phyloP scores from a whole-genome alignment of 2,888 invertebrate species.

The Tubiluchus corallicola region DNA sequence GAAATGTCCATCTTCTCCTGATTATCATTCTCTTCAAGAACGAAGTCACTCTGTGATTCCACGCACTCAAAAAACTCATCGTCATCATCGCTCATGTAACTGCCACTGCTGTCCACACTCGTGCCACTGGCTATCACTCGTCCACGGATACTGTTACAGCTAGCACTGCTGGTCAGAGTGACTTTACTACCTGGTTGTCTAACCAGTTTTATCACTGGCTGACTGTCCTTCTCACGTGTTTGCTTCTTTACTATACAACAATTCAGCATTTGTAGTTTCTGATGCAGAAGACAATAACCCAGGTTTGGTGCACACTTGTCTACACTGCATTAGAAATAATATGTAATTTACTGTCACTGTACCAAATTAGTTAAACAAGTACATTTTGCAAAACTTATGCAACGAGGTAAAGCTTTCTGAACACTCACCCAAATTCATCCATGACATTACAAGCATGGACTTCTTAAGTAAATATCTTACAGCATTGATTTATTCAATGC shows the following conservation, averaged over 20 bases:
- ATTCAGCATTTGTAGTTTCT: conserved; percentile 67
- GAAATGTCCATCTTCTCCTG: background rate
- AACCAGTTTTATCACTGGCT: too few species aligned
- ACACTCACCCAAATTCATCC: too few species aligned
- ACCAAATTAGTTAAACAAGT: too few species aligned
- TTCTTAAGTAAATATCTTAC: too few species aligned
- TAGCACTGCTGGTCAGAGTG: too few species aligned
- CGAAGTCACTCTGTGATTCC: conserved; percentile 13
- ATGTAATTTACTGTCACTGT: too few species aligned
- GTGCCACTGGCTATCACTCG: background rate
- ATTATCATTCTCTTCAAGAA: too few species aligned
- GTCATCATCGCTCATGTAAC: conserved; percentile 31
- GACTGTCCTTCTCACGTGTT: conserved; percentile 19
- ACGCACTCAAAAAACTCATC: conserved; percentile 54
- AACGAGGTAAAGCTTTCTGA: too few species aligned
- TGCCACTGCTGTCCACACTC: conserved; percentile 9
- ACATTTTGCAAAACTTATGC: too few species aligned
- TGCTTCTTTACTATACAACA: conserved; percentile 37
- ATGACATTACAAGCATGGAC: too few species aligned
- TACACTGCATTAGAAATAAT: conserved; percentile 27
- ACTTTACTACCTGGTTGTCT: too few species aligned
- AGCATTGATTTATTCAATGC: too few species aligned
- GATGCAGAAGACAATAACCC: conserved; percentile 72
- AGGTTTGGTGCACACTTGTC: conserved; percentile 66
- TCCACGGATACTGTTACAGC: background rate